A percentile compares a stretch with the other conserved stretches of the same genome.
These are phyloP conservation scores for Macaca nemestrina DNA, from an alignment of 2,113 vertebrate species.

Conservation along the genomic window DNA sequence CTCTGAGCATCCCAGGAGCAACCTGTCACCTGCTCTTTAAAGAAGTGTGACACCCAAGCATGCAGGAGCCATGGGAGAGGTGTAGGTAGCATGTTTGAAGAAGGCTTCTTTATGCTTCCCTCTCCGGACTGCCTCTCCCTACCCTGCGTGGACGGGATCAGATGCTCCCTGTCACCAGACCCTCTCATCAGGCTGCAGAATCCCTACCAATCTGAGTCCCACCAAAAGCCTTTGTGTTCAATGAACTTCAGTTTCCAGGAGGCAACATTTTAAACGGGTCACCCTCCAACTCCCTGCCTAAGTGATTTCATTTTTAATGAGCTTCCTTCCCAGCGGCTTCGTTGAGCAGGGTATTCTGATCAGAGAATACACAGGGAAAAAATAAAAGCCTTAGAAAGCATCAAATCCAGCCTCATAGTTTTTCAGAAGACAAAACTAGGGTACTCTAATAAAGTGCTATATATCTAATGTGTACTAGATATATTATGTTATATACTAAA, in stretches of 20 bases:
- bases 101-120: neutral
- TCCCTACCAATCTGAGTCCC: neutral
- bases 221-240: neutral
- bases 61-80: rapidly evolving
- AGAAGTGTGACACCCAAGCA: neutral
- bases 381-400: neutral
- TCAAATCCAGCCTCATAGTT: neutral
- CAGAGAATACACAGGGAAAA: neutral
- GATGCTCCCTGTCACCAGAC: neutral
- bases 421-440: neutral
- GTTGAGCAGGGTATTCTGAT: neutral
- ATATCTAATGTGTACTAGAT: neutral
- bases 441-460: neutral
- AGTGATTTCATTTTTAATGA: slow-evolving; percentile 11
- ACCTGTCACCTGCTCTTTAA: neutral
- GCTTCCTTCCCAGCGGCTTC: neutral
- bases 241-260: neutral
- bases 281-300: neutral
- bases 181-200: rapidly evolving
- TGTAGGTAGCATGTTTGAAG: neutral
- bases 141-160: neutral
- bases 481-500: neutral
- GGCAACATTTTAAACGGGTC: neutral
- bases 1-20: neutral
- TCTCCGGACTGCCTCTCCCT: neutral